Conservation (phyloP, 2,888 invertebrate genomes). For the Apamea epomidion region DNA sequence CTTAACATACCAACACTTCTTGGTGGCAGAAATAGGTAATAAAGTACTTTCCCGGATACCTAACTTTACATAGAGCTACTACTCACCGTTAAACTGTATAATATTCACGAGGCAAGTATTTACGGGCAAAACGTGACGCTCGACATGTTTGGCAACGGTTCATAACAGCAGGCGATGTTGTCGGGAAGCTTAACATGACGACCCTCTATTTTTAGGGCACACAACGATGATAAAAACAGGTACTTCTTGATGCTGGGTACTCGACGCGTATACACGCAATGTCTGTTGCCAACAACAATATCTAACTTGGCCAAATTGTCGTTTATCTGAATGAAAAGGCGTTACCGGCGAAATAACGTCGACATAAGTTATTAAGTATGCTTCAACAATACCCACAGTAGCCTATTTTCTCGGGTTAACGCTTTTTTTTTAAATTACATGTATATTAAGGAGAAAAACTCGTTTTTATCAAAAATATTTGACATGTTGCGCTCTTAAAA, state of each 20-base stretch:
- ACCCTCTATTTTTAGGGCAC: not conserved
- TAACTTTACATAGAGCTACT: not conserved
- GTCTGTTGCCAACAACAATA: not conserved
- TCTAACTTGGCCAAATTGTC: not conserved
- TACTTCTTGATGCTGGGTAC: not conserved
- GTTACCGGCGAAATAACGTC: not conserved
- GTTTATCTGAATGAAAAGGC: not conserved
- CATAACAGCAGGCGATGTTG: not conserved
- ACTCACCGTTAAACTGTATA: not conserved
- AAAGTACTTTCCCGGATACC: not conserved
- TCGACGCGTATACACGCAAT: not conserved
- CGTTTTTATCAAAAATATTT: not conserved
- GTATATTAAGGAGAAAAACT: not conserved
- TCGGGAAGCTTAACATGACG: no score
- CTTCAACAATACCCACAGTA: not conserved
- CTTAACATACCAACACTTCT: not conserved
- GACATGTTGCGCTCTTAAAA: not conserved
- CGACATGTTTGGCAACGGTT: conserved; percentile 1
- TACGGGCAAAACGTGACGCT: conserved; percentile 10
- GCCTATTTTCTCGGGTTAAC: not conserved
- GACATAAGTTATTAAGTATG: not conserved
- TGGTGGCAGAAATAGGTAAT: not conserved
- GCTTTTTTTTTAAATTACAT: not conserved
- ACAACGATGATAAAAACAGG: not conserved
- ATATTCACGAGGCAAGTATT: conserved; percentile 15